phyloP scores from a whole-genome alignment of 2,113 vertebrate species.

The Columbina picui region DNA sequence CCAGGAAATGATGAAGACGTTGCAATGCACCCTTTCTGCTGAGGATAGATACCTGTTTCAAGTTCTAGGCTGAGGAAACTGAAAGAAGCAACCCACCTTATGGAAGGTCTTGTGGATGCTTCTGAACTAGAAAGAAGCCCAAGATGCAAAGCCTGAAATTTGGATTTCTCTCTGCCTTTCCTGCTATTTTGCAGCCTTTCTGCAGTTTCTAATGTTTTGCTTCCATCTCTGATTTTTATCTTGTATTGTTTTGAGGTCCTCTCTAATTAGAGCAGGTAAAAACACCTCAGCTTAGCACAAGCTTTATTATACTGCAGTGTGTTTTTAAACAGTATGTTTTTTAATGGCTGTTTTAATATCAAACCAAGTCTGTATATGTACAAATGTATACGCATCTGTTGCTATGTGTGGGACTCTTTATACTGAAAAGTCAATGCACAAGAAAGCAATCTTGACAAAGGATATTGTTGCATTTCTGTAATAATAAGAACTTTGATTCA shows the following conservation, averaged over 20 bases:
- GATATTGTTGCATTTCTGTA: constrained; percentile 10
- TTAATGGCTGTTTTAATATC: neutral
- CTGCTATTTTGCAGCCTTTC: neutral
- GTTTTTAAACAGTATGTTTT: neutral
- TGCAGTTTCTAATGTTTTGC: neutral
- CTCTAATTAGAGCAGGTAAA: neutral
- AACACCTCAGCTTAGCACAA: neutral
- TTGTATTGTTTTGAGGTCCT: neutral
- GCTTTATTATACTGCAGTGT: neutral
- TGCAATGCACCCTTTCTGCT: neutral
- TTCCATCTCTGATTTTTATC: neutral
- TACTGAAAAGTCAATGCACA: neutral
- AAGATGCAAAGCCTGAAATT: neutral
- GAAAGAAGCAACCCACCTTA: neutral
- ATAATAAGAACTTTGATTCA: constrained; percentile 4
- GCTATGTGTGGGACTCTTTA: neutral
- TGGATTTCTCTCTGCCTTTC: neutral
- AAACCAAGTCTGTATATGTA: neutral
- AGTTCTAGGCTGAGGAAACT: neutral
- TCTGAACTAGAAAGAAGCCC: neutral
- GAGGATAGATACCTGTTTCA: neutral
- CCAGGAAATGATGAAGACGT: neutral
- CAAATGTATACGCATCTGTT: neutral
- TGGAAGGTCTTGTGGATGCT: neutral
- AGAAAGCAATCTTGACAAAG: neutral